A percentile compares a stretch with the other conserved stretches of the same genome.
phyloP scores from a whole-genome alignment of 92 coral and sea anemone species.

The Plumapathes pennacea region DNA sequence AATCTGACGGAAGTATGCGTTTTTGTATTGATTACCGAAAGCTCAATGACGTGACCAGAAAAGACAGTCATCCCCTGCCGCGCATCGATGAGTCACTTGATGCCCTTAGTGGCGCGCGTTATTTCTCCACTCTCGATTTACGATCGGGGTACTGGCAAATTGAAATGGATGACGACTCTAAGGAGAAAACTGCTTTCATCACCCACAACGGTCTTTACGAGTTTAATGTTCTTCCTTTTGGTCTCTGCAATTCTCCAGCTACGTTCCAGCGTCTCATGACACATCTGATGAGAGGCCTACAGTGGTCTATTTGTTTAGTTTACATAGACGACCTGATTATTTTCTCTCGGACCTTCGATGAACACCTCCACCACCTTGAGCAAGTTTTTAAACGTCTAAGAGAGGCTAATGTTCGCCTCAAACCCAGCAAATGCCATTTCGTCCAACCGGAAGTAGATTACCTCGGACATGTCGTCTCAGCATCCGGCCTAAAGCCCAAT shows the following conservation, averaged over 20 bases:
- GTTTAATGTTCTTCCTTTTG: constrained; percentile 49
- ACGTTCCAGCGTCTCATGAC: constrained; percentile 52
- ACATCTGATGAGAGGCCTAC: constrained; percentile 34
- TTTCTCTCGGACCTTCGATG: constrained; percentile 7
- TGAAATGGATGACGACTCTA: constrained; percentile 28
- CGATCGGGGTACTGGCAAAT: constrained; percentile 56
- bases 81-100: constrained; percentile 46
- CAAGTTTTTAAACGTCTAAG: constrained; percentile 29
- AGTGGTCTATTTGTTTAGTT: constrained; percentile 15
- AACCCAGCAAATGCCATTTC: constrained; percentile 46
- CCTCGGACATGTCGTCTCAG: constrained; percentile 50
- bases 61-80: constrained; percentile 46
- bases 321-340: constrained; percentile 53
- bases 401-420: constrained; percentile 18
- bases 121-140: constrained; percentile 50
- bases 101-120: constrained; percentile 42
- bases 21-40: constrained; percentile 47
- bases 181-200: constrained; percentile 50
- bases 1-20: constrained; percentile 48
- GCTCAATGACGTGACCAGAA: constrained; percentile 29
- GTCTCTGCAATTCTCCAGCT: constrained; percentile 52
- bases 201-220: constrained; percentile 58
- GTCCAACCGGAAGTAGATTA: constrained; percentile 27
- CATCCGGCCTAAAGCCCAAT: constrained; percentile 35
- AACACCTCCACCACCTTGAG: constrained; percentile 31